These are phyloP conservation scores for Pyrrhia umbra DNA, from an alignment of 2,888 invertebrate species.

Conservation along the genomic window DNA sequence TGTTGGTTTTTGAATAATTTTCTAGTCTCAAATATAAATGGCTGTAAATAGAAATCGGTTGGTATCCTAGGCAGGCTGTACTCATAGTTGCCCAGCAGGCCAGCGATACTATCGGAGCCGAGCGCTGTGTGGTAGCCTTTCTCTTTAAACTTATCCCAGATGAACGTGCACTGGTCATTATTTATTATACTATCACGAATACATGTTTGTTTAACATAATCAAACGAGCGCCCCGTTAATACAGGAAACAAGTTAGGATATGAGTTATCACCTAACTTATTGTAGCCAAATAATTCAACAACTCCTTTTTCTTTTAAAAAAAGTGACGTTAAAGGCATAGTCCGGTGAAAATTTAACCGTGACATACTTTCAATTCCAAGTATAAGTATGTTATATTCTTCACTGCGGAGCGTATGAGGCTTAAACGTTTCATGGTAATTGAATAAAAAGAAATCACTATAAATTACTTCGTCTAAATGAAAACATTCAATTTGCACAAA, in stretches of 20 bases:
- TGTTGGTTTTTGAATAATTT: constrained; percentile 91
- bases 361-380: constrained; percentile 96
- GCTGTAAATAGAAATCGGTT: constrained; percentile 95
- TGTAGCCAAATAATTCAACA: constrained; percentile 95
- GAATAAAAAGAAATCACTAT: constrained; percentile 65
- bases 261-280: constrained; percentile 97
- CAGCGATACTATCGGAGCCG: constrained; percentile 93
- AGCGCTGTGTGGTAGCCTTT: constrained; percentile 93
- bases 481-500: constrained; percentile 87
- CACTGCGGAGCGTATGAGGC: constrained; percentile 1
- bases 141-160: constrained; percentile 94
- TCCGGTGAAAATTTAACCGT: constrained; percentile 94
- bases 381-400: constrained; percentile 92
- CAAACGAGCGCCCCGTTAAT: constrained; percentile 92
- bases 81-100: constrained; percentile 65
- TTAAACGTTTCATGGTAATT: constrained; percentile 10
- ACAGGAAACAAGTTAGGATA: constrained; percentile 96
- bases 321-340: constrained; percentile 92
- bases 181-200: constrained; percentile 85
- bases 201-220: constrained; percentile 91
- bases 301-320: constrained; percentile 90
- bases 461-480: constrained; percentile 85
- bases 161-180: constrained; percentile 93
- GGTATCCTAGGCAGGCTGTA: constrained; percentile 91
- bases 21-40: constrained; percentile 91